Percentiles rank a stretch among this genome's conserved stretches.
These are phyloP conservation scores for Falco punctatus DNA, from an alignment of 2,113 vertebrate species.

Conservation along the genomic window DNA sequence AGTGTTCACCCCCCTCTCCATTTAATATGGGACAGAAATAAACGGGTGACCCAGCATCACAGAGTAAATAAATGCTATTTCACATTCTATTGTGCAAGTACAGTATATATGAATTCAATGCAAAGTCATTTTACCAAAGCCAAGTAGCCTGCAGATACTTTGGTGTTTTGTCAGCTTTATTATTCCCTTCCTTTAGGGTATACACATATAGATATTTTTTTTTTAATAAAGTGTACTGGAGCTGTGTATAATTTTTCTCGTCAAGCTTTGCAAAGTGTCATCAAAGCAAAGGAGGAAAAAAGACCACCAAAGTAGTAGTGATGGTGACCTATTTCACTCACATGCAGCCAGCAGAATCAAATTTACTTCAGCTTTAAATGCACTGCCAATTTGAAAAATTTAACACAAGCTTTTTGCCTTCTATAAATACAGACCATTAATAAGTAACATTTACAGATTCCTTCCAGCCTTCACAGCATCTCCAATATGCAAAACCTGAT, in stretches of 20 bases:
- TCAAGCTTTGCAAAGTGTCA: background rate
- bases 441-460: constrained; percentile 35
- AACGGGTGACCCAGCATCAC: background rate
- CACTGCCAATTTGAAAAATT: constrained; percentile 48
- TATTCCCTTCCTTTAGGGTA: constrained; percentile 15
- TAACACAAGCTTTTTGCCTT: constrained; percentile 2
- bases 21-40: constrained; percentile 34
- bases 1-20: background rate
- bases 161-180: background rate
- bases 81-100: background rate
- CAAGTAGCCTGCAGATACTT: constrained; percentile 29
- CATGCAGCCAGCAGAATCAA: constrained; percentile 23
- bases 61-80: constrained; percentile 51
- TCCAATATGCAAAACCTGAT: background rate
- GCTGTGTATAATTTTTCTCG: background rate
- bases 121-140: background rate
- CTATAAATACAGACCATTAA: constrained; percentile 47
- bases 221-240: background rate
- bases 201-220: background rate
- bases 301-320: background rate
- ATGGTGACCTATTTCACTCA: constrained; percentile 43
- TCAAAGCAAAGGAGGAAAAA: background rate
- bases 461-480: background rate
- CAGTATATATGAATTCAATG: background rate
- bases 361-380: constrained; percentile 50